Conservation (phyloP, 2,113 vertebrate species). For the Callionymus lyra region DNA sequence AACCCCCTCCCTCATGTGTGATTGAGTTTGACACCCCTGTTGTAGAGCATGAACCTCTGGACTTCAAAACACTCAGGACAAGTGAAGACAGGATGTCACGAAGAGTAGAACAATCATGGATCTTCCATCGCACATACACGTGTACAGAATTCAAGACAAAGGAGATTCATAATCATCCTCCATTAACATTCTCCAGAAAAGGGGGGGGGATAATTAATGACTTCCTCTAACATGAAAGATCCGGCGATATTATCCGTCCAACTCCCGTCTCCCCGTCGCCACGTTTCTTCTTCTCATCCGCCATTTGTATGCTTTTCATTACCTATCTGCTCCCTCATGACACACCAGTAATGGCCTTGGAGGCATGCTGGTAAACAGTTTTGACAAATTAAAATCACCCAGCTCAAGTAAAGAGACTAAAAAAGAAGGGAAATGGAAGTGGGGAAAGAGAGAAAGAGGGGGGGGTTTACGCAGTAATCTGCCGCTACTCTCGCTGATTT, state of each 20-base stretch:
- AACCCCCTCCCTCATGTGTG: no score
- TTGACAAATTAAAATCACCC: conserved; percentile 74
- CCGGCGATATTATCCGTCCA: conserved; percentile 35
- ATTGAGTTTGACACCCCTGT: no score
- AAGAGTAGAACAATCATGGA: conserved; percentile 4
- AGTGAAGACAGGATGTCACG: no score
- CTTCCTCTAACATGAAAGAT: conserved; percentile 44
- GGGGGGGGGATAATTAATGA: conserved; percentile 68
- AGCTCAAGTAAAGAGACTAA: conserved; percentile 50
- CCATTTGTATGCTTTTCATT: conserved; percentile 72
- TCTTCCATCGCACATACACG: conserved; percentile 44
- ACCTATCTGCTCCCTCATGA: conserved; percentile 63
- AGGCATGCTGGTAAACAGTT: conserved; percentile 71
- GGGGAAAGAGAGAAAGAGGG: conserved; percentile 11
- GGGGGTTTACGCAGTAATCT: conserved; percentile 14
- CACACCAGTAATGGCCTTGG: conserved; percentile 68
- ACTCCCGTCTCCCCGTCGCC: conserved; percentile 17
- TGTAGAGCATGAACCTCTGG: no score
- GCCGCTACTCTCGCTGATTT: conserved; percentile 17
- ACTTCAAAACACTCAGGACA: no score
- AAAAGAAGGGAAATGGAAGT: conserved; percentile 27
- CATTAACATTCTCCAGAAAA: conserved; percentile 65
- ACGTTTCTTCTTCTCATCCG: conserved; percentile 46
- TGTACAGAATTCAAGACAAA: conserved; percentile 67
- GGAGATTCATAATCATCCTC: conserved; percentile 56